A percentile compares a stretch with the other conserved stretches of the same genome.
phyloP scores from a whole-genome alignment of 2,797 vertebrate species.

The Acanthurus tractus region DNA sequence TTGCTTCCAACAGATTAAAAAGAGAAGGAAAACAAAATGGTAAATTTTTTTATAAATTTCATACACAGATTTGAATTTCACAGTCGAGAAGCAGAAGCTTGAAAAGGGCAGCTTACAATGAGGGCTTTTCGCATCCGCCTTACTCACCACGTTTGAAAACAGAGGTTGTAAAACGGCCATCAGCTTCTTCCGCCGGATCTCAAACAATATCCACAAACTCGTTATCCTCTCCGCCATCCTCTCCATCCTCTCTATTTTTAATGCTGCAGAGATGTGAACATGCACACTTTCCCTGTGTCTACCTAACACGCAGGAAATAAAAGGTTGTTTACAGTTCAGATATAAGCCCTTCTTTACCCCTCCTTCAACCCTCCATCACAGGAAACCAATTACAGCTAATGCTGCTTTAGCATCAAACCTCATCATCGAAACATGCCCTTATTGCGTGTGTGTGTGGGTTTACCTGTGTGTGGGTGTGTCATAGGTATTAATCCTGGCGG shows the following conservation, averaged over 20 bases:
- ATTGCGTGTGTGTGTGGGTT: not conserved
- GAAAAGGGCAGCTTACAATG: conserved; percentile 11
- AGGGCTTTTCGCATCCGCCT: not conserved
- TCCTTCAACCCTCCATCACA: conserved; percentile 59
- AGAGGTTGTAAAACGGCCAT: conserved; percentile 35
- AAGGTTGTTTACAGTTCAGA: conserved; percentile 65
- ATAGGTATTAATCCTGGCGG: conserved; percentile 6
- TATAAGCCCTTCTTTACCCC: conserved; percentile 66
- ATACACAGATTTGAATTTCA: conserved; percentile 34
- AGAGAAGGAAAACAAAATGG: conserved; percentile 11
- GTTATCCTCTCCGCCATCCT: conserved; percentile 1
- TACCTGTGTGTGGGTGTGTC: conserved; percentile 10
- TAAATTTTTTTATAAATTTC: not conserved
- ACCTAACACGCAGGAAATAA: conserved; percentile 31
- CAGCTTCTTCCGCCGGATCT: not conserved
- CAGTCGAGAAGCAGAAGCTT: conserved; percentile 17
- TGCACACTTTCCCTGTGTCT: conserved; percentile 3
- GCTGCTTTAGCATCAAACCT: conserved; percentile 19
- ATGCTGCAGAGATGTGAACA: not conserved
- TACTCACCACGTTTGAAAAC: conserved; percentile 22
- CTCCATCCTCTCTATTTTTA: conserved; percentile 21
- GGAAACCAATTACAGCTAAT: conserved; percentile 44
- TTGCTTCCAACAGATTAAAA: conserved; percentile 12
- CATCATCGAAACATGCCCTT: conserved; percentile 9
- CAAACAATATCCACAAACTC: conserved; percentile 9